Evolutionary conservation across 2,113 vertebrate species (phyloP).

Genomic region (Numenius arquata): DNA sequence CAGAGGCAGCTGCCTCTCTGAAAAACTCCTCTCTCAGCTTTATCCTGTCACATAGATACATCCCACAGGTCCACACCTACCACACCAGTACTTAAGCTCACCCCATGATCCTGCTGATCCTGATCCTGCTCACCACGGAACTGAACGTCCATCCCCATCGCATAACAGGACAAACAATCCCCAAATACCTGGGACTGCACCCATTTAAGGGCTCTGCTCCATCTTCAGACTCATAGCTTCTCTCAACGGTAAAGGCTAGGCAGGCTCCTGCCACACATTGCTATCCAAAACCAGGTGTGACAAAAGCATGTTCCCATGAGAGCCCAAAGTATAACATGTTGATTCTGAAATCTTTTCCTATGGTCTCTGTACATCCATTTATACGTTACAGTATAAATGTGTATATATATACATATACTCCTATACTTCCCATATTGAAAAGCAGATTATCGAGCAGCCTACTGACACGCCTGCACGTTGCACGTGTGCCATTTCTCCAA

Average conservation of each 20-base stretch:
- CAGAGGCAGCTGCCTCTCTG: neutral
- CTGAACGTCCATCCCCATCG: neutral
- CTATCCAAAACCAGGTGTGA: neutral
- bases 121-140: no score
- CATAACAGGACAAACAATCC: neutral
- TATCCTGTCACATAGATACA: neutral
- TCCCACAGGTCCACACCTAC: neutral
- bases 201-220: neutral
- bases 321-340: accelerated
- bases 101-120: neutral
- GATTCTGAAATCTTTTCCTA: neutral
- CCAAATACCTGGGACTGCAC: no score
- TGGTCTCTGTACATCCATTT: neutral
- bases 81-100: accelerated
- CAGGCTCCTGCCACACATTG: neutral
- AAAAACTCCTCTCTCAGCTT: neutral
- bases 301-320: neutral
- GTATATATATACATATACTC: no score
- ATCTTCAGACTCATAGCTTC: neutral
- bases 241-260: neutral
- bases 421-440: accelerated
- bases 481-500: accelerated
- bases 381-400: accelerated
- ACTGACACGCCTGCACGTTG: no score
- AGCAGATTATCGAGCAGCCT: neutral